Conservation (phyloP, 1,140 invertebrate species). For the Aphaenogaster rudis region DNA sequence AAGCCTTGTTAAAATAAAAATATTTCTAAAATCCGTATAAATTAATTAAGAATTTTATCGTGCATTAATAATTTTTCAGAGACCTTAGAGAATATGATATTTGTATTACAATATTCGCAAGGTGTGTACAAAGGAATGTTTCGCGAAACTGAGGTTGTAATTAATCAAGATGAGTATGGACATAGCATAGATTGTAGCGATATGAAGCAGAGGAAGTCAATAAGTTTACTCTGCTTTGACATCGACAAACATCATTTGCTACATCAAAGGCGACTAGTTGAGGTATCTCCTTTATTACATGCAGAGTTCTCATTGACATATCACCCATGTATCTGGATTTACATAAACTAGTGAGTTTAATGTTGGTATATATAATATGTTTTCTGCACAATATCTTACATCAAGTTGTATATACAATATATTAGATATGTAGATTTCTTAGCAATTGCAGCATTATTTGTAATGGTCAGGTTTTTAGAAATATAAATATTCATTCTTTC, state of each 20-base stretch:
- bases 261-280: slow-evolving; percentile 27
- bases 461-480: not conserved
- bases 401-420: not conserved
- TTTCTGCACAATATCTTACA: not conserved
- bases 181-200: not conserved
- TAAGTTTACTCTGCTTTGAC: slow-evolving; percentile 51
- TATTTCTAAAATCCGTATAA: not conserved
- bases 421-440: not conserved
- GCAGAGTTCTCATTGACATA: slow-evolving; percentile 13
- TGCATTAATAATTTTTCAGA: slow-evolving; percentile 23
- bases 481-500: not conserved
- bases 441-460: not conserved
- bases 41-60: not conserved
- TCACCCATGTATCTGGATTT: not conserved
- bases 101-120: not conserved
- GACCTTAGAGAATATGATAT: not conserved
- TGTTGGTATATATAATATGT: not conserved
- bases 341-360: slow-evolving; percentile 1
- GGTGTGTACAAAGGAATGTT: not conserved
- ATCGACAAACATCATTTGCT: slow-evolving; percentile 46
- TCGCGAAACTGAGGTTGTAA: not conserved
- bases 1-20: not conserved
- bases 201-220: not conserved
- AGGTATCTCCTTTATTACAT: slow-evolving; percentile 43
- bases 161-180: slow-evolving; percentile 24